Evolutionary conservation across 1,140 invertebrate genomes (phyloP).

Genomic region (Battus philenor): DNA sequence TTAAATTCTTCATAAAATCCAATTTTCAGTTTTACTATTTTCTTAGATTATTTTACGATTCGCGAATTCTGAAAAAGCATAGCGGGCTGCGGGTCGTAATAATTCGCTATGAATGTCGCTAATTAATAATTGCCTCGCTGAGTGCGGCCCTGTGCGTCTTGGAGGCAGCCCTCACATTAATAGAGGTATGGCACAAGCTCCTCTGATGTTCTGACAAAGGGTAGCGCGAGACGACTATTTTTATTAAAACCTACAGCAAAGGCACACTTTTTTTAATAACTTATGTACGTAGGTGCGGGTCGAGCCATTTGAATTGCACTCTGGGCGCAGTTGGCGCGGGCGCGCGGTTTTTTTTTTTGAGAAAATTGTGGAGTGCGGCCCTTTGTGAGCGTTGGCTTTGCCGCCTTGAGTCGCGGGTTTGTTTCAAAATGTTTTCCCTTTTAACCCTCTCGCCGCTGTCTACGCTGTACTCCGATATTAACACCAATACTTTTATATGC

Average conservation of each 20-base stretch:
- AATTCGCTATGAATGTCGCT: slow-evolving; percentile 22
- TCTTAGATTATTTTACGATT: slow-evolving; percentile 9
- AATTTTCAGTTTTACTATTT: neutral
- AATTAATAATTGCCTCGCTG: slow-evolving; percentile 37
- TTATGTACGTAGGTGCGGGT: slow-evolving; percentile 72
- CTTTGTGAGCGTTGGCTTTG: slow-evolving; percentile 53
- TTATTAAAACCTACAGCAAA: slow-evolving; percentile 71
- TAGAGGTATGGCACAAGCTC: slow-evolving; percentile 61
- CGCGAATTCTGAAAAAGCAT: slow-evolving; percentile 25
- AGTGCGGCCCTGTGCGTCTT: slow-evolving; percentile 62
- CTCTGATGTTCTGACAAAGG: slow-evolving; percentile 71
- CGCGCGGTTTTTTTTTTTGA: slow-evolving; percentile 60
- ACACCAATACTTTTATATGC: slow-evolving; percentile 12
- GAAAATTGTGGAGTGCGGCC: slow-evolving; percentile 58
- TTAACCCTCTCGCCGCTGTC: slow-evolving; percentile 17
- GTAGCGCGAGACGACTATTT: slow-evolving; percentile 69
- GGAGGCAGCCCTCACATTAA: slow-evolving; percentile 61
- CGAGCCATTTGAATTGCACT: slow-evolving; percentile 72
- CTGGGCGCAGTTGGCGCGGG: slow-evolving; percentile 54
- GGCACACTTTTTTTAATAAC: slow-evolving; percentile 75
- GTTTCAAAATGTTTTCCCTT: slow-evolving; percentile 40
- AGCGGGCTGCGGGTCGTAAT: slow-evolving; percentile 1
- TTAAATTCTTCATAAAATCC: too few species aligned
- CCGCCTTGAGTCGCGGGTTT: slow-evolving; percentile 47
- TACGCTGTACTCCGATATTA: slow-evolving; percentile 10